These are phyloP conservation scores for Oostethus manadensis DNA, from an alignment of 2,113 vertebrate genomes.

Conservation along the genomic window DNA sequence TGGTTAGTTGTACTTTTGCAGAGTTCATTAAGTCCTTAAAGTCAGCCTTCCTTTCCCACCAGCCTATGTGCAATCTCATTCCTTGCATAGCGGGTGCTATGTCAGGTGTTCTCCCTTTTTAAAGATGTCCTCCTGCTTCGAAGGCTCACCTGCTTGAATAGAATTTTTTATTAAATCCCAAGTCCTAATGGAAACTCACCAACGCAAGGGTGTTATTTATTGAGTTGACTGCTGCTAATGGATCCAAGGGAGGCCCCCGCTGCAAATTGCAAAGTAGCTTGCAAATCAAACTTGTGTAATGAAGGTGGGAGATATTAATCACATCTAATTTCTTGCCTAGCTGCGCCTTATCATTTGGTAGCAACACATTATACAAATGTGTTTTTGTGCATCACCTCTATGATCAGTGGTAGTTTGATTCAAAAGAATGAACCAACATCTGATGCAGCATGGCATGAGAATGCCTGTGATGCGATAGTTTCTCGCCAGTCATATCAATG, in stretches of 20 bases:
- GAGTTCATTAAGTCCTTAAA: conserved; percentile 31
- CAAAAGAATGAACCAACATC: too few relatives aligned
- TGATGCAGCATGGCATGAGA: too few relatives aligned
- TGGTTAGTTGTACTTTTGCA: conserved; percentile 17
- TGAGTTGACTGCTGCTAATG: conserved; percentile 35
- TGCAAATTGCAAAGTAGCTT: conserved; percentile 23
- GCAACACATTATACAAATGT: conserved; percentile 6
- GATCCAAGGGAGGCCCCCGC: background rate
- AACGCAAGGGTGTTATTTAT: conserved; percentile 15
- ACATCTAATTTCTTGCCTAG: background rate
- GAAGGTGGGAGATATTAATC: conserved; percentile 12
- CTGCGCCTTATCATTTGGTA: background rate
- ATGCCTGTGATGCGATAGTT: too few relatives aligned
- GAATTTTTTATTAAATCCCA: conserved; percentile 34
- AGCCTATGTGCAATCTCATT: conserved; percentile 13
- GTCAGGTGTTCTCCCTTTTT: conserved; percentile 31
- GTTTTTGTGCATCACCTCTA: background rate
- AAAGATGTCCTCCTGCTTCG: conserved; percentile 20
- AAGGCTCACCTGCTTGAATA: too few relatives aligned
- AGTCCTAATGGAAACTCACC: conserved; percentile 22
- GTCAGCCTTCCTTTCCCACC: conserved; percentile 22
- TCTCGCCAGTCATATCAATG: too few relatives aligned
- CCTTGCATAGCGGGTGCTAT: background rate
- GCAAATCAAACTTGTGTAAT: conserved; percentile 20
- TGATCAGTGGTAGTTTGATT: too few relatives aligned